Evolutionary conservation across 2,888 invertebrate genomes (phyloP).

Genomic region (Chrysomela aeneicollis): DNA sequence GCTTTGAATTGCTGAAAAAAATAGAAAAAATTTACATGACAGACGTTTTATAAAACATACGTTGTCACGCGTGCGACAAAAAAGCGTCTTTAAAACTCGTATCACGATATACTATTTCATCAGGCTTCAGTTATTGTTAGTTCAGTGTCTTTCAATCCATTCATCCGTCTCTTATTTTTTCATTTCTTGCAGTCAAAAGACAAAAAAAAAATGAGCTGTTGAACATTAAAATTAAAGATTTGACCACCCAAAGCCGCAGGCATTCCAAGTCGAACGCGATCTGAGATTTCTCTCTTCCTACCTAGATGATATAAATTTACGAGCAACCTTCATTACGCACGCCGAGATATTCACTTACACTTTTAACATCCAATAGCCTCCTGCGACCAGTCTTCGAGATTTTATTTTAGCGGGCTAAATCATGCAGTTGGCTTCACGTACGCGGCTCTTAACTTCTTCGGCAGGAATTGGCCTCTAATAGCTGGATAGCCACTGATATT

Average conservation of each 20-base stretch:
- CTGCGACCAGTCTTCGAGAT: background rate
- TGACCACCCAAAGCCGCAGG: conserved; percentile 23
- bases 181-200: no score
- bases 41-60: no score
- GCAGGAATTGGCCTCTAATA: conserved; percentile 43
- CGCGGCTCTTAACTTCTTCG: conserved; percentile 27
- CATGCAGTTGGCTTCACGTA: conserved; percentile 22
- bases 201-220: no score
- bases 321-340: conserved; percentile 24
- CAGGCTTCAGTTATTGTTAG: no score
- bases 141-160: no score
- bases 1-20: no score
- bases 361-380: conserved; percentile 15
- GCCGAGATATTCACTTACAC: conserved; percentile 29
- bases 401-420: conserved; percentile 20
- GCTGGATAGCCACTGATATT: conserved; percentile 44
- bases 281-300: conserved; percentile 1
- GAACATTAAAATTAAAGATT: no score
- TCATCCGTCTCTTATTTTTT: no score
- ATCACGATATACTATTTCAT: no score
- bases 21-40: no score
- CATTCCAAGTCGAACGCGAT: conserved; percentile 8
- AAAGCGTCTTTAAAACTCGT: no score
- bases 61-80: no score
- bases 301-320: conserved; percentile 25